These are phyloP conservation scores for Phaedon cochleariae DNA, from an alignment of 2,888 invertebrate species.

Conservation along the genomic window DNA sequence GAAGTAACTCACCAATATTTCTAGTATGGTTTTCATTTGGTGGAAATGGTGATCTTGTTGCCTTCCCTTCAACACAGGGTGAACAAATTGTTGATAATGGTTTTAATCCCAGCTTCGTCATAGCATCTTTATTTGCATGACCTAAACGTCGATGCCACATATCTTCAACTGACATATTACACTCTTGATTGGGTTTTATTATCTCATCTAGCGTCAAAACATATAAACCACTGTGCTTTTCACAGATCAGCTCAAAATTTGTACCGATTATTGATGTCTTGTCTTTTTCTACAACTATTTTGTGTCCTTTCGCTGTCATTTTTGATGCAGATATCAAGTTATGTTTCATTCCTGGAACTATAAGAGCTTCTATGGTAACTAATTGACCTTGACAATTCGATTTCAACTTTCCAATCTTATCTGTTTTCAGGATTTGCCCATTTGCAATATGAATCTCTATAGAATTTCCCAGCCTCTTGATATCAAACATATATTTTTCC, in stretches of 20 bases:
- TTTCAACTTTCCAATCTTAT: not conserved
- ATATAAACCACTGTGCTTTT: not conserved
- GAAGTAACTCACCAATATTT: conserved; percentile 38
- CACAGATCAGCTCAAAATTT: not conserved
- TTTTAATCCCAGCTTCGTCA: conserved; percentile 5
- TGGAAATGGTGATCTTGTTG: too few relatives aligned
- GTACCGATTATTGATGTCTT: not conserved
- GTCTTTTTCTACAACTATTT: not conserved
- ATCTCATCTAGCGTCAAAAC: not conserved
- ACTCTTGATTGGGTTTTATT: not conserved
- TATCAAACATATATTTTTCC: not conserved
- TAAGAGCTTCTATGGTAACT: not conserved
- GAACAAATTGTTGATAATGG: not conserved
- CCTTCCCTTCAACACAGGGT: too few relatives aligned
- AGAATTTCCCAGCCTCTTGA: not conserved
- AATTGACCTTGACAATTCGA: not conserved
- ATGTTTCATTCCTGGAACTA: not conserved
- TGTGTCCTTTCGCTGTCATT: not conserved
- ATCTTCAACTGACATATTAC: too few relatives aligned
- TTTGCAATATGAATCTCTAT: not conserved
- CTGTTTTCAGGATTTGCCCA: conserved; percentile 14
- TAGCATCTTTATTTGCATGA: not conserved
- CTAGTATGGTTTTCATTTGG: too few relatives aligned
- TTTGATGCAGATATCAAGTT: conserved; percentile 2
- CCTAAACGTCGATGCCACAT: too few relatives aligned